Evolutionary conservation across 2,113 vertebrate genomes (phyloP), one percentile per base, ranked within the genome.

Genomic region (Miniopterus natalensis): DNA sequence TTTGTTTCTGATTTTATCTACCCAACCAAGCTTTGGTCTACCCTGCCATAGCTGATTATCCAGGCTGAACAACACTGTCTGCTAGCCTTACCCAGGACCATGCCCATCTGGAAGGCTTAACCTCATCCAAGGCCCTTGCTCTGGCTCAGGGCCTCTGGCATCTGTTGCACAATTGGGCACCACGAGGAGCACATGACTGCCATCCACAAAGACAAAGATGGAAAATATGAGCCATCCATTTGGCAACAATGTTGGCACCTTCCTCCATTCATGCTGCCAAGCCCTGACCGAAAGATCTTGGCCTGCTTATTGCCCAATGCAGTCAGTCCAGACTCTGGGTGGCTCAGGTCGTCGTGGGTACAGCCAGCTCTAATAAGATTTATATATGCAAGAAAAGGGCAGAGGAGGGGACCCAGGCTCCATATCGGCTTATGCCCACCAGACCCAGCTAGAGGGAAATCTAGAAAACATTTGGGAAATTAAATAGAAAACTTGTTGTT

Each of bases 261-360:
- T 90, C 63, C 66, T 91, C 31, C 31, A 49, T 90, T 83, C 47
- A 13, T 12, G 42, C 75, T 97, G 97, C 96, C 97, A 98, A 98
- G 92, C 59, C 13, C 96, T 98, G 96, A 97, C 96, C 96, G 95
- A 97, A 96, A 96, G 96, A 91, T 97, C 95, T 97, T 95, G 91
- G 96, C 68, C 68, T 71, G 81, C 23, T 36, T 90, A 80, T 92
- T 97, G 80, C 96, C 86, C 77, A 93, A 61, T 92, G 83, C 13
- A 1, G 51, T 96, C 85, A 92, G 74, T 86, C 81, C 85, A 95
- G 92, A 95, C 92, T 27, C 78, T 68, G 92, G 88, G 51, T 86
- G 42, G 81, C 90, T 96, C 66, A 66, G 85, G 77, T 88, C 90
- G 96, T 45, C 31, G 92, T 1, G 8, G 74, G 78, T 61, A 75